Evolutionary conservation across 2,888 invertebrate species (phyloP).

Genomic region (Drosophila algonquin): DNA sequence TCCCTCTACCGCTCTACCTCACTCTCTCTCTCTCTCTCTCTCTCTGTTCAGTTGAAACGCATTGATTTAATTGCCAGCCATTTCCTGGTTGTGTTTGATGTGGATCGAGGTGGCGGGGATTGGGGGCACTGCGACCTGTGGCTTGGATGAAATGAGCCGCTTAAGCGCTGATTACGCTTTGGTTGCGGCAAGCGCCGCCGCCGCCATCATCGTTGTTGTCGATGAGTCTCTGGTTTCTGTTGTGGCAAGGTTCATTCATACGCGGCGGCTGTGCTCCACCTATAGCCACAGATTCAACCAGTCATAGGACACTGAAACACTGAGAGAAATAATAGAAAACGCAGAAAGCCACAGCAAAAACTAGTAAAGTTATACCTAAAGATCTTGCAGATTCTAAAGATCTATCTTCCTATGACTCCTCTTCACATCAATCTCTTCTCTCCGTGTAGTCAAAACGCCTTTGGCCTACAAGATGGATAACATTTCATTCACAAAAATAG

Average conservation of each 20-base stretch:
- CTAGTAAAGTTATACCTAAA: background rate
- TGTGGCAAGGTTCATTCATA: constrained; percentile 51
- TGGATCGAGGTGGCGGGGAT: constrained; percentile 41
- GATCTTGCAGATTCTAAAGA: too few relatives aligned
- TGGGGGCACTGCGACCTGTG: constrained; percentile 31
- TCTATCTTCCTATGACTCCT: too few relatives aligned
- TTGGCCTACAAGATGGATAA: constrained; percentile 70
- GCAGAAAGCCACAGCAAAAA: too few relatives aligned
- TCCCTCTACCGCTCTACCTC: constrained; percentile 20
- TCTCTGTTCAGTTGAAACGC: constrained; percentile 66
- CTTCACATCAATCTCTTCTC: constrained; percentile 5
- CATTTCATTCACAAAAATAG: constrained; percentile 72
- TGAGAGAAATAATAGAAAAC: background rate
- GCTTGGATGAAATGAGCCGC: constrained; percentile 69
- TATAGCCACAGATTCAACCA: background rate
- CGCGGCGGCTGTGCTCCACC: too few relatives aligned
- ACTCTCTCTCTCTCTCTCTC: constrained; percentile 23
- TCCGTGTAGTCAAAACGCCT: constrained; percentile 39
- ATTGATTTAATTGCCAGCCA: constrained; percentile 84
- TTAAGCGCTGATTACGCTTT: constrained; percentile 72
- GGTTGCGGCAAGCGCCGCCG: constrained; percentile 66
- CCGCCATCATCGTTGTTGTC: constrained; percentile 12
- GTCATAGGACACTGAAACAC: constrained; percentile 6
- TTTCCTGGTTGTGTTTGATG: constrained; percentile 82
- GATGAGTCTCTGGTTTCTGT: constrained; percentile 2